phyloP scores from a whole-genome alignment of 2,113 vertebrate genomes.

The Boulengeromyrus knoepffleri region DNA sequence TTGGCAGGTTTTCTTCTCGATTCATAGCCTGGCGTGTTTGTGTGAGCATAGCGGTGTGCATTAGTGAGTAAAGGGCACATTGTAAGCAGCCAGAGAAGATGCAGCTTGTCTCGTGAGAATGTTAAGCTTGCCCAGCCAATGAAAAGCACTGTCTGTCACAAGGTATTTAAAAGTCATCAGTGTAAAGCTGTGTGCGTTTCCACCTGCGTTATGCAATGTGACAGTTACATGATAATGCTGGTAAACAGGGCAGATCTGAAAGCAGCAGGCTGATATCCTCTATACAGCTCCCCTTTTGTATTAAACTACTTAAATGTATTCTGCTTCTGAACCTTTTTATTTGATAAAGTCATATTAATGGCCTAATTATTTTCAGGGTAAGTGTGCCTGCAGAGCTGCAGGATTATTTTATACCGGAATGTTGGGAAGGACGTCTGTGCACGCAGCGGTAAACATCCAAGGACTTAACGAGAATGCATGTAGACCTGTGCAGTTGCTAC shows the following conservation, averaged over 20 bases:
- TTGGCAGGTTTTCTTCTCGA: background rate
- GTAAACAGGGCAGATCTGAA: background rate
- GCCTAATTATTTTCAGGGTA: background rate
- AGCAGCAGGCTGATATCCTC: background rate
- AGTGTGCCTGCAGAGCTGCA: background rate
- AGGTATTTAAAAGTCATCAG: background rate
- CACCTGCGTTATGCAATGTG: background rate
- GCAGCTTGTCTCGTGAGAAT: background rate
- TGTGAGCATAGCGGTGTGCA: background rate
- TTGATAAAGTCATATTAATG: background rate
- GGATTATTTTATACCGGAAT: background rate
- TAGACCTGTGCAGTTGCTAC: background rate
- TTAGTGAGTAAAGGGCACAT: background rate
- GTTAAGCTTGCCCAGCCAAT: background rate
- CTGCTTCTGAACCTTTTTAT: background rate
- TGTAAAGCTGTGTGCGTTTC: too few species aligned
- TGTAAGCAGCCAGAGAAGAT: background rate
- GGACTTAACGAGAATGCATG: background rate
- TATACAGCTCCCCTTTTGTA: background rate
- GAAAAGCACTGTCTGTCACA: background rate
- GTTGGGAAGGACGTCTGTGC: background rate
- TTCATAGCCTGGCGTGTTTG: background rate
- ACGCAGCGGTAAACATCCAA: background rate
- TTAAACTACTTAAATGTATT: background rate
- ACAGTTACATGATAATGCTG: background rate